Evolutionary conservation across 2,888 invertebrate genomes (phyloP), one percentile per base, ranked within the genome.

Genomic region (Eustalomyia histrio): DNA sequence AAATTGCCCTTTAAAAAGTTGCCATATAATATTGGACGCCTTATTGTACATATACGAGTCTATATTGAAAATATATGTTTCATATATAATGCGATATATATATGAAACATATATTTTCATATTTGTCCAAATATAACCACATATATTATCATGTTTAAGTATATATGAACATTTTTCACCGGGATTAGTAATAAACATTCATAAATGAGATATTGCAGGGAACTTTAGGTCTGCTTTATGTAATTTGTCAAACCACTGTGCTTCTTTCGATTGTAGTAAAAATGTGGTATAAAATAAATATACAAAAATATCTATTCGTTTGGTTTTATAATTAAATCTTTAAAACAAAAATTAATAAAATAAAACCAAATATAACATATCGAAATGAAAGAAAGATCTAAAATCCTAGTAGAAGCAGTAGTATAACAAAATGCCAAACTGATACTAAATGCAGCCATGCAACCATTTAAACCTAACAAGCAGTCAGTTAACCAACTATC

Each of bases 371-470:
- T 67, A 18, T 52, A 61, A 35, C 12, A 35, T 43, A 68, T 69
- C 18, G 16, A 68, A 64, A 57, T 64, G 63, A 58, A 21, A 43
- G 17, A 14, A 53, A 33, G 24, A 24, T 3, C 29, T 0, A 7
- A n/a, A 61, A 52, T 52, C 68, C 43, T 47, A 39, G 50, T 18
- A 69, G 21, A 17, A 69, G 24, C 29, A 58, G 58, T 6, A 29
- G 29, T 29, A 29, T 29, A 58, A 39, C 65, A 57, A 67, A 74
- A 71, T 76, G 74, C 69, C 65, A 76, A 78, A 67, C 43, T 47
- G 43, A 47, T 47, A 21, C 63, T 74, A 81, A 71, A 74, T 74
- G 81, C 74, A 78, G 64, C 67, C 69, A 74, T 67, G 78, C 78
- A 78, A 72, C 73, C 78, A 78, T 71, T 74, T 63, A 75, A 67